Percentiles rank a stretch among this genome's conserved stretches.
These are phyloP conservation scores for Listronotus bonariensis DNA, from an alignment of 1,140 invertebrate species.

Conservation along the genomic window DNA sequence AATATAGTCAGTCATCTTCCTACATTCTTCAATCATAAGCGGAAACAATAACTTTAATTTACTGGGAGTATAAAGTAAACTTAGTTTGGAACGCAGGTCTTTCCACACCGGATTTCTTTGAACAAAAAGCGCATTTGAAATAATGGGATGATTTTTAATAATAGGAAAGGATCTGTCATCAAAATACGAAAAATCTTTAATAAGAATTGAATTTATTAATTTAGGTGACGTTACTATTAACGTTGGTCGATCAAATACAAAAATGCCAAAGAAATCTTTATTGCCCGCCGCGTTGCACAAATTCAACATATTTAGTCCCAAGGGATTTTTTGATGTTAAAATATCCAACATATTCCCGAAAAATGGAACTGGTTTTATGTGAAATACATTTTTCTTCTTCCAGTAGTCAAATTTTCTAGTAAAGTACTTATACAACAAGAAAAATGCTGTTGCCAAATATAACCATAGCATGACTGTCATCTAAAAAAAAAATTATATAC, in stretches of 20 bases:
- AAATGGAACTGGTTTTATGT: slow-evolving; percentile 46
- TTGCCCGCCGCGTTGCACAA: slow-evolving; percentile 43
- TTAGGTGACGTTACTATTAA: slow-evolving; percentile 59
- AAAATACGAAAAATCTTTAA: slow-evolving; percentile 64
- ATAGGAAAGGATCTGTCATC: slow-evolving; percentile 51
- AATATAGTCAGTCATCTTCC: slow-evolving; percentile 41
- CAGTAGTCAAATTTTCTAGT: slow-evolving; percentile 55
- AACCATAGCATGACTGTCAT: too few relatives aligned
- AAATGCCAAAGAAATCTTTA: slow-evolving; percentile 51
- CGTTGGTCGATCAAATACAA: slow-evolving; percentile 43
- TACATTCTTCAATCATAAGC: slow-evolving; percentile 43
- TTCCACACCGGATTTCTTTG: slow-evolving; percentile 58
- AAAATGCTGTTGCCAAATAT: background rate
- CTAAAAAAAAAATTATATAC: too few relatives aligned
- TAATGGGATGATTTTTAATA: slow-evolving; percentile 52
- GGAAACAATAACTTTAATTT: slow-evolving; percentile 59
- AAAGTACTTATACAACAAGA: slow-evolving; percentile 28
- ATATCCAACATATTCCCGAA: slow-evolving; percentile 51
- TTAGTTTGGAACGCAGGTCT: slow-evolving; percentile 57
- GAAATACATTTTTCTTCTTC: slow-evolving; percentile 54
- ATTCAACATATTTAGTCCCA: slow-evolving; percentile 38
- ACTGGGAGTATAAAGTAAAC: slow-evolving; percentile 60
- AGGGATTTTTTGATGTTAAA: slow-evolving; percentile 36
- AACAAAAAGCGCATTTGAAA: slow-evolving; percentile 44
- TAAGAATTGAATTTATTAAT: slow-evolving; percentile 60